These are phyloP conservation scores for Istiophorus platypterus DNA, from an alignment of 2,113 vertebrate species.

Conservation along the genomic window DNA sequence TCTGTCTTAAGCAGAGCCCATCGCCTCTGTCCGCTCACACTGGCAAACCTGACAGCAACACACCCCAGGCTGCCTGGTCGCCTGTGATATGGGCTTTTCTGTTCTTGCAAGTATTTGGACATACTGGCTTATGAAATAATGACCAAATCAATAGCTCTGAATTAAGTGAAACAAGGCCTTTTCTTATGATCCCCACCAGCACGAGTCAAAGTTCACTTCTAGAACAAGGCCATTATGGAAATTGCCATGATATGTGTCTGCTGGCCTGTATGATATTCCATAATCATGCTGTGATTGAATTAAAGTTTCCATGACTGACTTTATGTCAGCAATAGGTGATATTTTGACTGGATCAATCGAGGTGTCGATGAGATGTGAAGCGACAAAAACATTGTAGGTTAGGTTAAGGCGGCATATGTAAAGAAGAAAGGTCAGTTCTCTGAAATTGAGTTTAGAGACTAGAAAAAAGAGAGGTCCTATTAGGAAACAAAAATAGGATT, in stretches of 20 bases:
- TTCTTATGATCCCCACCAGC: constrained; percentile 29
- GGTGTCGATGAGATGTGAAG: constrained; percentile 44
- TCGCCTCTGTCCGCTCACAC: constrained; percentile 76
- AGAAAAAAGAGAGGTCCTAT: constrained; percentile 51
- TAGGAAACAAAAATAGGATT: constrained; percentile 69
- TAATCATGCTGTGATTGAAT: constrained; percentile 21
- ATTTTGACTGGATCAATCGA: constrained; percentile 50
- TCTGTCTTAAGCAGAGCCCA: constrained; percentile 84
- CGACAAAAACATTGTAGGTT: constrained; percentile 34
- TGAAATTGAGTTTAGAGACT: constrained; percentile 54
- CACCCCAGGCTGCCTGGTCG: constrained; percentile 64
- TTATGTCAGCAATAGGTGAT: constrained; percentile 49
- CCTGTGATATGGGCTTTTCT: constrained; percentile 67
- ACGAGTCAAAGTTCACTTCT: constrained; percentile 16
- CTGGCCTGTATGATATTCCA: constrained; percentile 15
- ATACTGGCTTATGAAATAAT: constrained; percentile 69
- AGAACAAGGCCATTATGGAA: neutral
- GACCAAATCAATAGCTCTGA: constrained; percentile 60
- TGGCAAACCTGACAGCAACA: constrained; percentile 79
- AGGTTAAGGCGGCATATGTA: constrained; percentile 46
- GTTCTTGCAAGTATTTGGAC: constrained; percentile 52
- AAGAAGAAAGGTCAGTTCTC: constrained; percentile 37
- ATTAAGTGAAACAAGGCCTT: constrained; percentile 48
- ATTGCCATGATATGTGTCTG: neutral
- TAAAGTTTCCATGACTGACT: constrained; percentile 52